Evolutionary conservation across 1,140 invertebrate genomes (phyloP).

Genomic region (Coenobita brevimanus): DNA sequence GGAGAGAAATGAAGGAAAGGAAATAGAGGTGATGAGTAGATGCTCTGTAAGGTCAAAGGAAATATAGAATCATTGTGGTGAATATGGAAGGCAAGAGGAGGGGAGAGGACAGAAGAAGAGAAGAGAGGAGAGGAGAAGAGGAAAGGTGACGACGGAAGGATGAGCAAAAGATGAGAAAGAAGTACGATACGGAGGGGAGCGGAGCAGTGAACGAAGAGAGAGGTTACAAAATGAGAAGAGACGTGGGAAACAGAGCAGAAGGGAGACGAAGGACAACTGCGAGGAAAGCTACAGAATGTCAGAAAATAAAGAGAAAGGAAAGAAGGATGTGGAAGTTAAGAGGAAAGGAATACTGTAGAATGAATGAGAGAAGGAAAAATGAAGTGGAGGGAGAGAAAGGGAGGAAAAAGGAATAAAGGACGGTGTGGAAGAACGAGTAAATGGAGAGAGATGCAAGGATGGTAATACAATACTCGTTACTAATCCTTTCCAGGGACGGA

Average conservation of each 20-base stretch:
- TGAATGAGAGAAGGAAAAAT: no score
- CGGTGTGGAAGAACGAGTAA: no score
- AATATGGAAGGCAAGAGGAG: background rate
- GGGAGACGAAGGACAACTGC: background rate
- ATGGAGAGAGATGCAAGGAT: background rate
- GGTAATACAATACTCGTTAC: no score
- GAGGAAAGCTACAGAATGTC: no score
- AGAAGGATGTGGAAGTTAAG: background rate
- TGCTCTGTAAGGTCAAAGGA: background rate
- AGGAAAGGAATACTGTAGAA: no score
- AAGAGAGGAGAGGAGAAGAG: background rate
- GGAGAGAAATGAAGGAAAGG: background rate
- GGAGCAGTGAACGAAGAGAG: background rate
- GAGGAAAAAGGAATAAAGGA: no score
- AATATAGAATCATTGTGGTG: background rate
- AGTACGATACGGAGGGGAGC: background rate
- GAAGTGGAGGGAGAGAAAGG: background rate
- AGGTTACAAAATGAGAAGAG: background rate
- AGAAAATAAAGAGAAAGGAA: background rate
- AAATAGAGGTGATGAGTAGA: background rate
- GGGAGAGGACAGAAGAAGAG: background rate
- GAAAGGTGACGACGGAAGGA: background rate
- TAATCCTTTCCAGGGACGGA: no score
- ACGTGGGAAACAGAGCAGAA: background rate
- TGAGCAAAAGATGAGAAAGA: background rate